Percentiles rank a stretch among this genome's conserved stretches.
phyloP scores from a whole-genome alignment of 2,797 vertebrate species.

The Microctenopoma lineatum region DNA sequence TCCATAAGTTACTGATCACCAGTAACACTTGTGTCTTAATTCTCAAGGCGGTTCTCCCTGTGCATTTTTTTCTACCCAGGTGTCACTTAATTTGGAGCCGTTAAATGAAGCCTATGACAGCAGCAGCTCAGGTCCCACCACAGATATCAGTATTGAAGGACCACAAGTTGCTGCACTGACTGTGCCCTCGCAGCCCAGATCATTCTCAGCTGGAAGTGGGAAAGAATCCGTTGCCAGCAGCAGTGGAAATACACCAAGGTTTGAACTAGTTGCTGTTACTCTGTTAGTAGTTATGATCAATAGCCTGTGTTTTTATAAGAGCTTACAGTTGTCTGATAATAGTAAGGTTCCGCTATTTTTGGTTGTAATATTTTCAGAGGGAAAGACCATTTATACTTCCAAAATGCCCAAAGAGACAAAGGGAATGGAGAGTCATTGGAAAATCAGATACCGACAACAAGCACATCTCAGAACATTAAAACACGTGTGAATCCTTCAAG shows the following conservation, averaged over 20 bases:
- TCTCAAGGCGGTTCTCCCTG: too few relatives aligned
- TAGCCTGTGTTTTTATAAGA: not conserved
- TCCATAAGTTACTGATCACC: too few relatives aligned
- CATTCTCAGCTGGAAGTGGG: constrained; percentile 47
- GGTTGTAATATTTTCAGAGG: constrained; percentile 77
- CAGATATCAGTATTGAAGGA: constrained; percentile 72
- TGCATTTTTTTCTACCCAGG: constrained; percentile 74
- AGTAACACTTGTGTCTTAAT: too few relatives aligned
- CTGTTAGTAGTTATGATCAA: not conserved
- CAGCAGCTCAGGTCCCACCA: constrained; percentile 78
- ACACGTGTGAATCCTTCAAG: constrained; percentile 29
- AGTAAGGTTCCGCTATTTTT: constrained; percentile 39
- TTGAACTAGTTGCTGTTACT: not conserved
- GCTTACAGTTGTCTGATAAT: not conserved
- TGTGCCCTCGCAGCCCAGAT: constrained; percentile 55
- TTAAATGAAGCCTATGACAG: constrained; percentile 86
- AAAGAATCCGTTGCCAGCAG: constrained; percentile 73
- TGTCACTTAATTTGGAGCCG: constrained; percentile 89
- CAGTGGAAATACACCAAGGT: constrained; percentile 86
- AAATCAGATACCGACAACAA: constrained; percentile 57
- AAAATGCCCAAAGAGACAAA: constrained; percentile 67
- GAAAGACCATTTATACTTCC: constrained; percentile 87
- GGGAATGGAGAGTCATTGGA: constrained; percentile 44
- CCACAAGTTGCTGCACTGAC: constrained; percentile 54
- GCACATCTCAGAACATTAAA: constrained; percentile 31